Percentiles rank a stretch among this genome's conserved stretches.
phyloP scores from a whole-genome alignment of 2,797 vertebrate genomes.

The Trachops cirrhosus region DNA sequence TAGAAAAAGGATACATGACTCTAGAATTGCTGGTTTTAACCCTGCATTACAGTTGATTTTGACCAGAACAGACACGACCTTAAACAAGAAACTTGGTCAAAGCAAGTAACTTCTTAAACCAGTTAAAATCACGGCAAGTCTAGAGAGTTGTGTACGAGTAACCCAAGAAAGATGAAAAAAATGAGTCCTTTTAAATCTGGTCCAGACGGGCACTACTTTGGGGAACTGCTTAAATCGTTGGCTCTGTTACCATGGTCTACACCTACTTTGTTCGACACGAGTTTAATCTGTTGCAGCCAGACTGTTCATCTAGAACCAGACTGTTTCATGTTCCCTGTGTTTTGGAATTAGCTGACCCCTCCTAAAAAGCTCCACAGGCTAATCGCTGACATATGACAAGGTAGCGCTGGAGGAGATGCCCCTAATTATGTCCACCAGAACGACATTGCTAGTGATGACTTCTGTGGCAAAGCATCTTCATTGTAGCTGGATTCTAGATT shows the following conservation, averaged over 20 bases:
- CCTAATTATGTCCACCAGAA: background rate
- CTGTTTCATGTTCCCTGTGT: background rate
- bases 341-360: constrained; percentile 32
- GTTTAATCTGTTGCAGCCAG: constrained; percentile 38
- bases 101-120: constrained; percentile 49
- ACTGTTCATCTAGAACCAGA: constrained; percentile 44
- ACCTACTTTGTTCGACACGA: constrained; percentile 5
- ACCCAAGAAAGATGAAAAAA: constrained; percentile 18
- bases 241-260: background rate
- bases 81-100: constrained; percentile 76
- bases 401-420: background rate
- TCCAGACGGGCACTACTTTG: background rate
- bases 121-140: constrained; percentile 13
- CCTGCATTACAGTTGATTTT: constrained; percentile 72
- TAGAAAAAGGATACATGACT: constrained; percentile 73
- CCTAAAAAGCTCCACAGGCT: background rate
- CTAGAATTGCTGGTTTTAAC: constrained; percentile 74
- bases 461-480: background rate
- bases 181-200: constrained; percentile 35
- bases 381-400: background rate
- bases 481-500: constrained; percentile 47
- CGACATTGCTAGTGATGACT: constrained; percentile 33
- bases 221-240: constrained; percentile 36
- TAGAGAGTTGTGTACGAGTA: constrained; percentile 29
- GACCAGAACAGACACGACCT: constrained; percentile 74